Evolutionary conservation across 2,888 invertebrate genomes (phyloP).

Genomic region (Caenorhabditis wallacei): DNA sequence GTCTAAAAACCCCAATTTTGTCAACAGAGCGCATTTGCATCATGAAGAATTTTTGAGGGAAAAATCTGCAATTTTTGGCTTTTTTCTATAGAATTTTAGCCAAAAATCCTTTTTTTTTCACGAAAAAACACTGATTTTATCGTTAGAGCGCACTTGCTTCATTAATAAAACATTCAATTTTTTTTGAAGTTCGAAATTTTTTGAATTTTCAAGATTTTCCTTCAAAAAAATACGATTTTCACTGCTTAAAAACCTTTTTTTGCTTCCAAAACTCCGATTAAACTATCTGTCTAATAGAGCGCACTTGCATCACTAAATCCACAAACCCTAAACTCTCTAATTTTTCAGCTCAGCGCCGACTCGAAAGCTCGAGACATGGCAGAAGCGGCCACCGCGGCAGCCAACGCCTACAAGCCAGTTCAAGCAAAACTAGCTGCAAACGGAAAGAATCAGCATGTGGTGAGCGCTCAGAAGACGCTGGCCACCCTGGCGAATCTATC

Average conservation of each 20-base stretch:
- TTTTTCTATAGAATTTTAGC: no score
- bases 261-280: no score
- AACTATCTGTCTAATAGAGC: no score
- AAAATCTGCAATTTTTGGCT: not conserved
- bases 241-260: not conserved
- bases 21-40: no score
- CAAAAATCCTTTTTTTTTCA: no score
- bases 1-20: no score
- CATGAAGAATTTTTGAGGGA: no score
- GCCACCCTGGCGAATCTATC: conserved; percentile 20
- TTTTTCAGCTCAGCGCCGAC: conserved; percentile 66
- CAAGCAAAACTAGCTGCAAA: conserved; percentile 63
- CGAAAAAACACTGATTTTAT: not conserved
- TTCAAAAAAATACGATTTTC: no score
- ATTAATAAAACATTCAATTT: no score
- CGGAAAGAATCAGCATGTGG: conserved; percentile 33
- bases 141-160: no score
- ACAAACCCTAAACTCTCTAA: not conserved
- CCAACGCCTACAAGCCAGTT: conserved; percentile 78
- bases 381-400: conserved; percentile 61
- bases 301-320: no score
- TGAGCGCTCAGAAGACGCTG: not conserved
- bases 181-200: no score
- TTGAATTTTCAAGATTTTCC: not conserved
- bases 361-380: conserved; percentile 61